These are phyloP conservation scores for Aphodius granarius DNA, from an alignment of 2,888 invertebrate genomes.

Conservation along the genomic window DNA sequence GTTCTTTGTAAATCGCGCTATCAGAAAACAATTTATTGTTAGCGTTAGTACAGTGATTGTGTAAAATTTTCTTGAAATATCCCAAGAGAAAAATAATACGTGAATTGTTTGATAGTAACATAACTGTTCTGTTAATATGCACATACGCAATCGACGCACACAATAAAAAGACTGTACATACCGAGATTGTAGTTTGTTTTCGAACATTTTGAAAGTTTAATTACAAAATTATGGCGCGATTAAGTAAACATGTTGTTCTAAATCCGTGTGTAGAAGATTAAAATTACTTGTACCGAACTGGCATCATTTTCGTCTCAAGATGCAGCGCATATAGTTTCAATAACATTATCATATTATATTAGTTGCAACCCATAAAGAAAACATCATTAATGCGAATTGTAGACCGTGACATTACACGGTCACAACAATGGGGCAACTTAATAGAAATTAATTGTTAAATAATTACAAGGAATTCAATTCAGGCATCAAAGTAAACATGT, in stretches of 20 bases:
- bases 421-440: not conserved
- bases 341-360: not conserved
- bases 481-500: not conserved
- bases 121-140: no score
- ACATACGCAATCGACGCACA: no score
- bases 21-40: not conserved
- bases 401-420: not conserved
- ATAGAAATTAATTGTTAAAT: not conserved
- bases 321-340: not conserved
- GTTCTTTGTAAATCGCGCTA: not conserved
- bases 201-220: not conserved
- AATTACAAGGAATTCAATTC: not conserved
- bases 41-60: no score
- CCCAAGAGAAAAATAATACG: no score
- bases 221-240: not conserved
- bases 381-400: no score
- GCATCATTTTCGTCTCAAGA: not conserved
- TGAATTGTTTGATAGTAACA: no score
- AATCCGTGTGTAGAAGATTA: not conserved
- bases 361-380: no score
- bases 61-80: no score
- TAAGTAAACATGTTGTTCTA: not conserved
- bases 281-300: not conserved
- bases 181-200: no score
- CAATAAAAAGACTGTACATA: no score